A percentile compares a stretch with the other conserved stretches of the same genome.
Evolutionary conservation across 1,140 invertebrate species (phyloP).

Genomic region (Protaetia brevitarsis): DNA sequence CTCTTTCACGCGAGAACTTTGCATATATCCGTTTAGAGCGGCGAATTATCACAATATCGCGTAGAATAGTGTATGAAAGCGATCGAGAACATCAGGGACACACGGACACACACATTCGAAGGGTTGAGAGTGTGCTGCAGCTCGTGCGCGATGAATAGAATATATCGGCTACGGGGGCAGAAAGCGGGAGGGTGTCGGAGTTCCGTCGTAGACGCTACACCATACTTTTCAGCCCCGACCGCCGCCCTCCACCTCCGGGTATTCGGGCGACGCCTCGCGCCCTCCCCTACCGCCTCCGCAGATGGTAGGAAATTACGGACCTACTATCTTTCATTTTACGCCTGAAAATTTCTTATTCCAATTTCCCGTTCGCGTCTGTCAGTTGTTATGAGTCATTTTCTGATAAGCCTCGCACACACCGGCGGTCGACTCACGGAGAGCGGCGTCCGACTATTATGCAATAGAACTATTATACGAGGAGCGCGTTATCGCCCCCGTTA

Average conservation of each 20-base stretch:
- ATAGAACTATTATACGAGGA: slow-evolving; percentile 30
- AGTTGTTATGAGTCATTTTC: slow-evolving; percentile 55
- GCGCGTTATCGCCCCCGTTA: slow-evolving; percentile 47
- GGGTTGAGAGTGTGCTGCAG: too few relatives aligned
- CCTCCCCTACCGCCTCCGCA: slow-evolving; percentile 28
- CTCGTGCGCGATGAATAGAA: too few relatives aligned
- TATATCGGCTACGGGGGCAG: too few relatives aligned
- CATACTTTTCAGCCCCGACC: too few relatives aligned
- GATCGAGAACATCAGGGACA: too few relatives aligned
- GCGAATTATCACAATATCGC: too few relatives aligned
- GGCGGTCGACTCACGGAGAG: neutral
- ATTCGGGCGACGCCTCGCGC: slow-evolving; percentile 28
- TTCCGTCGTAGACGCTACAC: too few relatives aligned
- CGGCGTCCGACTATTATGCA: slow-evolving; percentile 46
- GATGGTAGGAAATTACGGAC: slow-evolving; percentile 48
- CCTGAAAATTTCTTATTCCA: slow-evolving; percentile 56
- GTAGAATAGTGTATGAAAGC: too few relatives aligned
- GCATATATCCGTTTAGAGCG: too few relatives aligned
- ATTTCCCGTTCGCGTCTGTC: slow-evolving; percentile 55
- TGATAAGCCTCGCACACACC: slow-evolving; percentile 43
- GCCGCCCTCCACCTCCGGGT: neutral
- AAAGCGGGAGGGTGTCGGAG: too few relatives aligned
- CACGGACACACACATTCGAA: too few relatives aligned
- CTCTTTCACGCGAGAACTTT: too few relatives aligned
- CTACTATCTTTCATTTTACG: slow-evolving; percentile 56